Evolutionary conservation across 2,113 vertebrate species (phyloP).

Genomic region (Pangasianodon gigas): DNA sequence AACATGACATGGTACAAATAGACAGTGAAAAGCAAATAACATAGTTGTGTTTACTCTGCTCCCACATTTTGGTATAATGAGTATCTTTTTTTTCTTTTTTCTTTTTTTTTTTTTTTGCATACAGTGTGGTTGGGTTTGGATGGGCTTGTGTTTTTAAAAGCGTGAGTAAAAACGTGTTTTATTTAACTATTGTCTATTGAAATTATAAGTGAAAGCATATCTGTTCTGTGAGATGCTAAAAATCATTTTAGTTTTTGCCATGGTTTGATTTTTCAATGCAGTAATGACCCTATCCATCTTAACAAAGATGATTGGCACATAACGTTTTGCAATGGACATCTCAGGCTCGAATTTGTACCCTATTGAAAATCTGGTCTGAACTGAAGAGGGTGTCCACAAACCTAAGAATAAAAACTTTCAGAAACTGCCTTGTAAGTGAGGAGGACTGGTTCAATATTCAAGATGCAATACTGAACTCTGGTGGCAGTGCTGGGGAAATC

Average conservation of each 20-base stretch:
- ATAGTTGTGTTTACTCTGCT: background rate
- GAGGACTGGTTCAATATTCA: background rate
- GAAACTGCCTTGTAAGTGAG: background rate
- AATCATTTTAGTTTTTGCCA: background rate
- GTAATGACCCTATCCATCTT: background rate
- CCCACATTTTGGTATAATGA: background rate
- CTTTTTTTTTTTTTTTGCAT: background rate
- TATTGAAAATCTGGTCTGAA: background rate
- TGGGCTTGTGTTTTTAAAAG: background rate
- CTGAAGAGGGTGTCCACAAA: background rate
- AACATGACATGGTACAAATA: background rate
- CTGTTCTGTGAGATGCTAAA: no score
- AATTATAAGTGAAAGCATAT: no score
- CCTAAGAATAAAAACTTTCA: background rate
- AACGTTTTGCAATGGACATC: background rate
- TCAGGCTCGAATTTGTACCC: background rate
- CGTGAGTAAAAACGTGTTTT: no score
- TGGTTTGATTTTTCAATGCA: background rate
- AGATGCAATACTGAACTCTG: conserved; percentile 41
- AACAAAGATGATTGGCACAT: background rate
- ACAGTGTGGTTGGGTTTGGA: background rate
- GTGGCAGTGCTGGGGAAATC: background rate
- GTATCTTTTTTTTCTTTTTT: background rate
- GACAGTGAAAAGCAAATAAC: no score
- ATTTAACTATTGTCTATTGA: no score